Conservation (phyloP, 2,888 invertebrate species). For the Silvanus unidentatus region DNA sequence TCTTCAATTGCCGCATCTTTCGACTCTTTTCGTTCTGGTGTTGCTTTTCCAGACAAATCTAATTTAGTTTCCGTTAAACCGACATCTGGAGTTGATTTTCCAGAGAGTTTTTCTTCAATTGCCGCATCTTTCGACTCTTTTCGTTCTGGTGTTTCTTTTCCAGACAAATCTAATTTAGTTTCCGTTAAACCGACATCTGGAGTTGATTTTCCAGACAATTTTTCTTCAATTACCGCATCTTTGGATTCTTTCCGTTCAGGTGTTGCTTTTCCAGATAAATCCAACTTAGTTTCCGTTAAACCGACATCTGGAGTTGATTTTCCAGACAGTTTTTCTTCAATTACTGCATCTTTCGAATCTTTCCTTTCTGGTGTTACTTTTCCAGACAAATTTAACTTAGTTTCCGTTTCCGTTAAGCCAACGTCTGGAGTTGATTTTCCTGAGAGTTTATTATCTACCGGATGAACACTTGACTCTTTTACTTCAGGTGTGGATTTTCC, state of each 20-base stretch:
- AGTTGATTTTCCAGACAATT: slow-evolving; percentile 16
- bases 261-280: slow-evolving; percentile 21
- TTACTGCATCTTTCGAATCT: not conserved
- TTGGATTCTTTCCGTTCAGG: slow-evolving; percentile 1
- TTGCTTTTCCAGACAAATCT: slow-evolving; percentile 17
- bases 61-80: slow-evolving; percentile 1
- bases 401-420: not conserved
- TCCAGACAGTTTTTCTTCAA: slow-evolving; percentile 10
- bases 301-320: slow-evolving; percentile 16
- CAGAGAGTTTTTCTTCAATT: slow-evolving; percentile 11
- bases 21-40: no score
- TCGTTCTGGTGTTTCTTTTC: slow-evolving; percentile 1
- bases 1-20: no score
- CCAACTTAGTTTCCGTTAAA: slow-evolving; percentile 5
- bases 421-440: slow-evolving; percentile 17
- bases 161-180: slow-evolving; percentile 5
- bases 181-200: slow-evolving; percentile 10
- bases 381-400: slow-evolving; percentile 11
- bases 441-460: slow-evolving; percentile 20
- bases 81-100: slow-evolving; percentile 16
- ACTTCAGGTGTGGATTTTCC: slow-evolving; percentile 17
- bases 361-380: slow-evolving; percentile 16
- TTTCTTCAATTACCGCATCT: slow-evolving; percentile 3
- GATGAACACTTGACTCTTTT: not conserved
- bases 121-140: slow-evolving; percentile 2